A percentile compares a stretch with the other conserved stretches of the same genome.
Conservation (phyloP, 2,113 vertebrate genomes). For the Ciconia stormi region DNA sequence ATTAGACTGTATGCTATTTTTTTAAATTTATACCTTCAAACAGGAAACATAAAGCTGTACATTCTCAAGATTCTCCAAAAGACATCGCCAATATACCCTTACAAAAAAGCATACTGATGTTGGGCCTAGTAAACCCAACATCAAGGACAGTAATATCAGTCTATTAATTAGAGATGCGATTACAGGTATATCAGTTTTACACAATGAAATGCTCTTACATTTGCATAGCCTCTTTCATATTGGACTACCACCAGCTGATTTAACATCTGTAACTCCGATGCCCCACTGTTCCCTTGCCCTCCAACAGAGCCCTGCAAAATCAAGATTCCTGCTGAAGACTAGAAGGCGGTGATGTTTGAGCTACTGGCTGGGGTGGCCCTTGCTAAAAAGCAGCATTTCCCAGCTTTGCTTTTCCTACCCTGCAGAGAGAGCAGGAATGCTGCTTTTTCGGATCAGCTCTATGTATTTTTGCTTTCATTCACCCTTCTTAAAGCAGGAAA, state of each 20-base stretch:
- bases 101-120: background rate
- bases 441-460: background rate
- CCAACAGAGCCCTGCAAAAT: background rate
- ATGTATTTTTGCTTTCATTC: background rate
- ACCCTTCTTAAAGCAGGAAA: background rate
- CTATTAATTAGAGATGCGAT: background rate
- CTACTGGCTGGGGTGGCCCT: background rate
- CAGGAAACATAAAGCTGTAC: background rate
- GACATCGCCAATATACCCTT: background rate
- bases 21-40: background rate
- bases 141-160: background rate
- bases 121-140: background rate
- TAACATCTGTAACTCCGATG: background rate
- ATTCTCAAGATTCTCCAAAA: background rate
- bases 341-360: background rate
- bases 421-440: background rate
- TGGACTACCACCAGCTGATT: background rate
- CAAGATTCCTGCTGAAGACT: background rate
- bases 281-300: background rate
- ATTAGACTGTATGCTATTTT: background rate
- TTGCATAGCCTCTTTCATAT: background rate
- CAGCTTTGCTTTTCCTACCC: background rate
- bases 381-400: background rate
- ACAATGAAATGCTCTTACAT: background rate
- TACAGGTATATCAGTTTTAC: background rate